phyloP scores from a whole-genome alignment of 2,888 invertebrate genomes.

The Cephus rjabovi region DNA sequence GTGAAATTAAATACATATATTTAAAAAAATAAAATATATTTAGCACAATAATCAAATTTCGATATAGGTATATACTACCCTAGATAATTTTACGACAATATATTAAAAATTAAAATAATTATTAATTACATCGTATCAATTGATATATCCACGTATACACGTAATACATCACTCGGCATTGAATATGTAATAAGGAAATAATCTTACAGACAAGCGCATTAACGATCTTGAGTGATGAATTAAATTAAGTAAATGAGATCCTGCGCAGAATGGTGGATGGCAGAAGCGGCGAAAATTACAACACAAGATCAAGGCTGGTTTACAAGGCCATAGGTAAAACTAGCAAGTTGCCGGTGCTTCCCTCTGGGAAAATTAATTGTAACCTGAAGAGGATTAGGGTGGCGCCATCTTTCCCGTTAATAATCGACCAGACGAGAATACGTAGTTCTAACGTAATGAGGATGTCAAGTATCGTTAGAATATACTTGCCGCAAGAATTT shows the following conservation, averaged over 20 bases:
- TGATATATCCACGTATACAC: background rate
- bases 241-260: background rate
- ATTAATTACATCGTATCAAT: background rate
- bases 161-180: background rate
- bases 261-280: background rate
- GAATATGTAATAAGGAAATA: background rate
- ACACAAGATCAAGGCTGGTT: background rate
- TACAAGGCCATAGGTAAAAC: background rate
- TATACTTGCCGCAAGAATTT: no score
- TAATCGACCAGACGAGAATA: background rate
- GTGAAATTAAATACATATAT: background rate
- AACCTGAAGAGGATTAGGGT: background rate
- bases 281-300: background rate
- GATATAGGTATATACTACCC: background rate
- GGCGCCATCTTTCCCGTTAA: background rate
- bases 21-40: background rate
- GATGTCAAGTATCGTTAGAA: background rate
- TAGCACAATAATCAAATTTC: background rate
- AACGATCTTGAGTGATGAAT: background rate
- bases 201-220: background rate
- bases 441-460: background rate
- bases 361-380: background rate
- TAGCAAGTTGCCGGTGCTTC: background rate
- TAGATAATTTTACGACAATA: no score
- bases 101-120: background rate